Percentiles rank a stretch among this genome's conserved stretches.
phyloP scores from a whole-genome alignment of 92 coral and sea anemone genomes.

The Ricordea florida region DNA sequence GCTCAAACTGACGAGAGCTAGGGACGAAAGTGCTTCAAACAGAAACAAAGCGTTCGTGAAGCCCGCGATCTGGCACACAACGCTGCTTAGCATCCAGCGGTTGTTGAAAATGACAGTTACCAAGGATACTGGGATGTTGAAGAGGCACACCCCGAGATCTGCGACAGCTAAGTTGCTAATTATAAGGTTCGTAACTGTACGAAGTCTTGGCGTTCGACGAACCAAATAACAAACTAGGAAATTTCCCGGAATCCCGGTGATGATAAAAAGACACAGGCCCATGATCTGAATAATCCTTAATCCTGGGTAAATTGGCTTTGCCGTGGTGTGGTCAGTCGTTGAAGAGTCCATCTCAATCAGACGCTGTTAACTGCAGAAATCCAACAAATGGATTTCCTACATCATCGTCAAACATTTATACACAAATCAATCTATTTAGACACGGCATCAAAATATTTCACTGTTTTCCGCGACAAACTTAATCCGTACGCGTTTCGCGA shows the following conservation, averaged over 20 bases:
- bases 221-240: slow-evolving; percentile 78
- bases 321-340: too few relatives aligned
- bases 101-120: slow-evolving; percentile 50
- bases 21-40: slow-evolving; percentile 77
- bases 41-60: slow-evolving; percentile 73
- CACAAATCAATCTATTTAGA: too few relatives aligned
- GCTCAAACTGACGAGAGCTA: slow-evolving; percentile 75
- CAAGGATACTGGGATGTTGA: slow-evolving; percentile 79
- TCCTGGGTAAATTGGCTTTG: too few relatives aligned
- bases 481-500: too few relatives aligned
- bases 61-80: slow-evolving; percentile 70
- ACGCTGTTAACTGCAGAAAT: too few relatives aligned
- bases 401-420: too few relatives aligned
- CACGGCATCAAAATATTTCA: too few relatives aligned
- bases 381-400: too few relatives aligned
- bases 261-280: slow-evolving; percentile 58
- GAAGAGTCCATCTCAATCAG: too few relatives aligned
- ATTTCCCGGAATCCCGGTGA: slow-evolving; percentile 83
- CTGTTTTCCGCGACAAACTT: too few relatives aligned
- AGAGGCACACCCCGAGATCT: slow-evolving; percentile 78
- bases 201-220: slow-evolving; percentile 69
- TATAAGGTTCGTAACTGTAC: slow-evolving; percentile 77
- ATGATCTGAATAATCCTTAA: slow-evolving; percentile 19
- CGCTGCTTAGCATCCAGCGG: slow-evolving; percentile 40
- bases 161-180: slow-evolving; percentile 83